Evolutionary conservation across 1,140 invertebrate genomes (phyloP).

Genomic region (Caenorhabditis brenneri): DNA sequence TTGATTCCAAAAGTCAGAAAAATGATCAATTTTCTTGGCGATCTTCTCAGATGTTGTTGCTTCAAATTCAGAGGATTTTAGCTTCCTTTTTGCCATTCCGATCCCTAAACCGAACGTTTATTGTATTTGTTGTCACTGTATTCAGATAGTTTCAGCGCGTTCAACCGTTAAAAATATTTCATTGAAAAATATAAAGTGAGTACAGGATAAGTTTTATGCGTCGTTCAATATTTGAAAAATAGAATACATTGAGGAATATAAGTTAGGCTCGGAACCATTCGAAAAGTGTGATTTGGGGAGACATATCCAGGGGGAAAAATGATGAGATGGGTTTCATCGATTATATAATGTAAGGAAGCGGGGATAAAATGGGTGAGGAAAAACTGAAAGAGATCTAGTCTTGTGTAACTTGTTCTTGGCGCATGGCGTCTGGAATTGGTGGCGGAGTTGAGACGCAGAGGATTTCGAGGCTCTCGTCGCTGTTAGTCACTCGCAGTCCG

Average conservation of each 20-base stretch:
- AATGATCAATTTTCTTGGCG: slow-evolving; percentile 5
- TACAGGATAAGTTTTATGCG: no score
- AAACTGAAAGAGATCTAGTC: slow-evolving; percentile 1
- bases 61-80: background rate
- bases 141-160: no score
- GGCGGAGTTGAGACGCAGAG: slow-evolving; percentile 51
- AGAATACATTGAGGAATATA: background rate
- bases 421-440: slow-evolving; percentile 57
- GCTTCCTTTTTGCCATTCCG: slow-evolving; percentile 30
- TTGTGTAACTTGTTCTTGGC: slow-evolving; percentile 37
- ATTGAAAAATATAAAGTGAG: no score
- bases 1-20: slow-evolving; percentile 4
- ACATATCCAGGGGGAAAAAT: background rate
- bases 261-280: background rate
- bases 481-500: background rate
- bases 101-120: no score
- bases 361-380: background rate
- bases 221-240: background rate
- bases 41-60: background rate
- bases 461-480: background rate
- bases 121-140: no score
- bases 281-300: background rate
- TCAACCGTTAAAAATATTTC: no score
- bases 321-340: no score
- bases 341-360: background rate